Evolutionary conservation across 2,888 invertebrate species (phyloP), one percentile per base, ranked within the genome.

Genomic region (Acanthoscelides obtectus): DNA sequence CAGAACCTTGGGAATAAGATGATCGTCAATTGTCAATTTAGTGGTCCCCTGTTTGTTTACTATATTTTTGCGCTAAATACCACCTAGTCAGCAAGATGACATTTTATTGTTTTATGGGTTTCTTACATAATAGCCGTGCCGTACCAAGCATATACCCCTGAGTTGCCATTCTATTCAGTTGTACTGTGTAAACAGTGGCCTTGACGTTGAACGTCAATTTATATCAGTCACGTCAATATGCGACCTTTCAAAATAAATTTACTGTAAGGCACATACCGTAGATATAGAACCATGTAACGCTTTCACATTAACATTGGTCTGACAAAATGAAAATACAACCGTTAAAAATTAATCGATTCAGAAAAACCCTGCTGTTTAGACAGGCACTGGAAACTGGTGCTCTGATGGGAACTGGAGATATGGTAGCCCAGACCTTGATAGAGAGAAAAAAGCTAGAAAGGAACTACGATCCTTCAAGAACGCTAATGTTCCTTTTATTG

Each of bases 321-420:
- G 45, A 45, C 6, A 12, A 45, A 4, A 45, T 45, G 45, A 12
- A 12, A 45, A 45, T 45, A 45, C 45, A 1, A 45, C 6, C 6
- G 45, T 1, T 45, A 12, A 4, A 12, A 17, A 12, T 6, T 3
- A 45, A 45, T 6, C 45, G 6, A 12, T 12, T 6, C 1, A 12
- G 12, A 12, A 45, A 25, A 3, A 25, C 12, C 5, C 45, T 45
- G 17, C 17, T 45, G 45, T 1, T 45, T 6, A 6, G 45, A 69
- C 91, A 92, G 83, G 88, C 90, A 5, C 79, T 90, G 17, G 92
- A 93, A 86, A 86, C 89, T 81, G 93, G 93, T 22, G 79, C 89
- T 21, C 83, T 95, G 69, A 94, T 95, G 93, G 92, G 90, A 20
- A 83, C 89, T 0, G 94, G 95, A 21, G 95, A 95, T 87, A 82